Evolutionary conservation across 2,888 invertebrate genomes (phyloP), one percentile per base, ranked within the genome.

Genomic region (Ectemnius lituratus): DNA sequence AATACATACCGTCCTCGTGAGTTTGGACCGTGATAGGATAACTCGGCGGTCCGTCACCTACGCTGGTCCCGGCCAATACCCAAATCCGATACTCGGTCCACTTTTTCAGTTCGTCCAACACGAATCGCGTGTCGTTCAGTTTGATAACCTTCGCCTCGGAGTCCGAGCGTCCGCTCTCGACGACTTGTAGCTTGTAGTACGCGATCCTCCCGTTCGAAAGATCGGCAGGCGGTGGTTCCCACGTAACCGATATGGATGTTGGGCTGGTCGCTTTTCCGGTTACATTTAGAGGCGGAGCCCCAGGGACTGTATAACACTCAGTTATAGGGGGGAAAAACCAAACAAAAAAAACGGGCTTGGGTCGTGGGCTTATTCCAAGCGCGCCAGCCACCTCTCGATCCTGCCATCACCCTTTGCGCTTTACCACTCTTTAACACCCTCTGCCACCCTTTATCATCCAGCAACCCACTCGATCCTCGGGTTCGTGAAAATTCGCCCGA

Each of bases 71-170:
- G 81, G 99, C 99, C 86, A 97, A 93, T 88, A 99, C 97, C 97
- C 98, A 98, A 89, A 99, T 95, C 91, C 97, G 95, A 94, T 99
- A 99, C 91, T 97, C 96, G 75, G 98, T 98, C 97, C 97, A 99
- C 79, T 96, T 95, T 91, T 96, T 95, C 89, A 99, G 94, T 92
- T 97, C 97, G 91, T 97, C 96, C 92, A 98, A 93, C 80, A 95
- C 92, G 92, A 96, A 95, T 89, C 93, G 93, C 76, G 96, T 96
- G 90, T 94, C 94, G 92, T 96, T 96, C 90, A 96, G 94, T 90
- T 93, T 96, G 91, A 95, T 94, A 88, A 95, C 94, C 73, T 94
- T 94, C 66, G 97, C 97, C 90, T 97, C 97, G 81, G 95, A 95
- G 92, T 97, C 97, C 79, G 96, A 95, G 88, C 95, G 93, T 85